phyloP scores from a whole-genome alignment of 2,113 vertebrate species.

The Climacteris rufus region DNA sequence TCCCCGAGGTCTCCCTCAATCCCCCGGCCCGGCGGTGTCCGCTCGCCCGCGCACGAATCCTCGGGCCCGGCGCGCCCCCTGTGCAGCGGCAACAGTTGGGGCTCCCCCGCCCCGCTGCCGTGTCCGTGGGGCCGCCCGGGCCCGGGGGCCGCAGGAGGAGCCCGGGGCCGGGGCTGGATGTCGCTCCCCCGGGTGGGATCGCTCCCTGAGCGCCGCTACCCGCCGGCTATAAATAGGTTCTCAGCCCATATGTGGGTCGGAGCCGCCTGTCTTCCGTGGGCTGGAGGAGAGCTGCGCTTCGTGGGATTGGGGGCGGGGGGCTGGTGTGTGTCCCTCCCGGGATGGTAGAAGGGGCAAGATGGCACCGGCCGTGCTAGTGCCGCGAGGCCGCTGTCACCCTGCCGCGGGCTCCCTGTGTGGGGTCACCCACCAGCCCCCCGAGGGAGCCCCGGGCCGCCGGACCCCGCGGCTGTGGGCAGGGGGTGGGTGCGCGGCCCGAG shows the following conservation, averaged over 20 bases:
- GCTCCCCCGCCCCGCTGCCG: not conserved
- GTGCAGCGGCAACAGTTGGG: not conserved
- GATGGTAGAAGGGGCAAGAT: not conserved
- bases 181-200: not conserved
- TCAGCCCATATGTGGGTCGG: not conserved
- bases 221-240: not conserved
- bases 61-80: not conserved
- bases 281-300: not conserved
- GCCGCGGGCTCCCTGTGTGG: not conserved
- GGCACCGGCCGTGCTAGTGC: not conserved
- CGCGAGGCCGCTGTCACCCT: not conserved
- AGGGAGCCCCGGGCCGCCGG: not conserved
- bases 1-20: not conserved
- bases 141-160: not conserved
- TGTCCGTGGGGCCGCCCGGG: not conserved
- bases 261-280: not conserved
- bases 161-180: not conserved
- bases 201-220: not conserved
- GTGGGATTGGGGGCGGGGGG: not conserved
- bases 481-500: not conserved
- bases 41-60: rapidly evolving
- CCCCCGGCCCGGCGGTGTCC: not conserved
- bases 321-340: too few species aligned
- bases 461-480: not conserved
- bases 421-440: too few species aligned